Conservation (phyloP, 2,113 vertebrate genomes). For the Nothobranchius kuhntae region DNA sequence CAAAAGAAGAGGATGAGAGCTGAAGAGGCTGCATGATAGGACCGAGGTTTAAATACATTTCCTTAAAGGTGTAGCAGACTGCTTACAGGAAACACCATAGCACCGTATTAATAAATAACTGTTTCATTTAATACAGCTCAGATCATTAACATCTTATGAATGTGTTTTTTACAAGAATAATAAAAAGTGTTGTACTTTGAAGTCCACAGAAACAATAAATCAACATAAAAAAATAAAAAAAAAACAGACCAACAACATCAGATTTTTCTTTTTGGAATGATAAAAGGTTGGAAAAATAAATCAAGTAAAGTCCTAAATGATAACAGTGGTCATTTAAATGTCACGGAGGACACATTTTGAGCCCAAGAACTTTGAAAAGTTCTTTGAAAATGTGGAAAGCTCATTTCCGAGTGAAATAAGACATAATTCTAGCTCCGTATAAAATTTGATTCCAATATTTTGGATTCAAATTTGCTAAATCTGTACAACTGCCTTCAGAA, state of each 20-base stretch:
- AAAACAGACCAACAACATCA: too few species aligned
- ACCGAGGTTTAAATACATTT: neutral
- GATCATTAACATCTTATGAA: slow-evolving; percentile 1
- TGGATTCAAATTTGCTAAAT: slow-evolving; percentile 16
- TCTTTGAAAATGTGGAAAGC: too few species aligned
- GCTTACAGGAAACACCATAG: neutral
- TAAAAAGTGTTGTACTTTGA: neutral
- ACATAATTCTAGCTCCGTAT: neutral
- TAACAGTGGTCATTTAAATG: too few species aligned
- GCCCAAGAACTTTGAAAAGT: too few species aligned
- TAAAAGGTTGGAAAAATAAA: neutral
- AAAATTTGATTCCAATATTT: neutral
- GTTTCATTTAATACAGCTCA: slow-evolving; percentile 37
- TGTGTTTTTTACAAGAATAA: neutral
- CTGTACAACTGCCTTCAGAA: neutral
- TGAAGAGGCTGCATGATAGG: neutral
- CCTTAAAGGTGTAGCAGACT: neutral
- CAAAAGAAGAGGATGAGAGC: neutral
- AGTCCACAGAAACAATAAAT: too few species aligned
- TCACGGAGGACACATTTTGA: too few species aligned
- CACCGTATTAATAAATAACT: slow-evolving; percentile 30
- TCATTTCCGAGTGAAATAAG: neutral
- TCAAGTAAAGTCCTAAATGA: too few species aligned
- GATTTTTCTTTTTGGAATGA: neutral
- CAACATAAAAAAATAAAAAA: too few species aligned